Evolutionary conservation across 1,140 invertebrate genomes (phyloP).

Genomic region (Cephus cinctus): DNA sequence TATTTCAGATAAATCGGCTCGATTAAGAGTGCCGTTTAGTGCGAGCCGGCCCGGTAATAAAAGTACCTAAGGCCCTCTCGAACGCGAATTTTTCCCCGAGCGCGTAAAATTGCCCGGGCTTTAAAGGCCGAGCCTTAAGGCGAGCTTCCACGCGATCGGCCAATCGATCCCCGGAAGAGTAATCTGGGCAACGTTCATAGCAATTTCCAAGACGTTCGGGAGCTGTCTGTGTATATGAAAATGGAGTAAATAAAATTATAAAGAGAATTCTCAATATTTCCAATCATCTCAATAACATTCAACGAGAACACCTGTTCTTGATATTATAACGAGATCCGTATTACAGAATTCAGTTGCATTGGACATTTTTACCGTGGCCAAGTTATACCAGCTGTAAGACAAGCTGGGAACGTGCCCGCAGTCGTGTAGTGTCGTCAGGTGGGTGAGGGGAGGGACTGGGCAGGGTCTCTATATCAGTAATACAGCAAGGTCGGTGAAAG

Average conservation of each 20-base stretch:
- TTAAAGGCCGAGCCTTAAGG: neutral
- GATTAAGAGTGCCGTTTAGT: conserved; percentile 32
- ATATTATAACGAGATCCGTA: too few relatives aligned
- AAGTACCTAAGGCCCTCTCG: neutral
- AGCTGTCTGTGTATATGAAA: too few relatives aligned
- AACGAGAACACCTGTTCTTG: too few relatives aligned
- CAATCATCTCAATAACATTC: too few relatives aligned
- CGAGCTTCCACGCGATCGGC: neutral
- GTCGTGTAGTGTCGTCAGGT: neutral
- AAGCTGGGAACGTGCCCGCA: too few relatives aligned
- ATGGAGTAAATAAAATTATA: too few relatives aligned
- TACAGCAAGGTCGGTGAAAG: conserved; percentile 51
- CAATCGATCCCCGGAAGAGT: neutral
- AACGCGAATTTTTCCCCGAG: neutral
- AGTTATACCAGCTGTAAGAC: too few relatives aligned
- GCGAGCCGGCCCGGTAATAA: neutral
- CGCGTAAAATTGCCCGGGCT: neutral
- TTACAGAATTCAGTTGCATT: too few relatives aligned
- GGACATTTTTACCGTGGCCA: too few relatives aligned
- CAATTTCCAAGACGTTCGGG: too few relatives aligned
- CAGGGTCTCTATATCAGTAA: neutral
- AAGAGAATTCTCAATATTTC: too few relatives aligned
- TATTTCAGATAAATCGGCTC: conserved; percentile 42
- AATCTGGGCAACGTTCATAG: too few relatives aligned
- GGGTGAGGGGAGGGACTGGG: neutral